These are phyloP conservation scores for Pseudachorutes palmiensis DNA, from an alignment of 1,140 invertebrate genomes.

Conservation along the genomic window DNA sequence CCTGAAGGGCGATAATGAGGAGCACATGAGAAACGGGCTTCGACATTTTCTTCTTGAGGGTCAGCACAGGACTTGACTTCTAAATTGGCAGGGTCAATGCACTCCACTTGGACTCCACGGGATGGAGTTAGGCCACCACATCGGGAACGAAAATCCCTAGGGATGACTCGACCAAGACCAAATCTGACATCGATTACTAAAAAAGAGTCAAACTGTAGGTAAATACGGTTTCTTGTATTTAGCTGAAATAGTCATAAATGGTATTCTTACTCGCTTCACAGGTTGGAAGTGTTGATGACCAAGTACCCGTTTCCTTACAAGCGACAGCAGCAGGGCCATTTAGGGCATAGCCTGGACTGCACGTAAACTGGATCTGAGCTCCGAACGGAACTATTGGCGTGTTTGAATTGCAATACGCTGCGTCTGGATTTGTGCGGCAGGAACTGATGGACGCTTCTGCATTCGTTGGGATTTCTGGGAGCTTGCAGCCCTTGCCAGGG, in stretches of 20 bases:
- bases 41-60: slow-evolving; percentile 21
- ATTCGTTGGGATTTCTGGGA: slow-evolving; percentile 31
- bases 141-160: slow-evolving; percentile 21
- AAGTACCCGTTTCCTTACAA: slow-evolving; percentile 22
- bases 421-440: slow-evolving; percentile 30
- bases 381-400: slow-evolving; percentile 20
- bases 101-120: slow-evolving; percentile 31
- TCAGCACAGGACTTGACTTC: slow-evolving; percentile 29
- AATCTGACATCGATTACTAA: slow-evolving; percentile 34
- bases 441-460: slow-evolving; percentile 27
- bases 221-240: not conserved
- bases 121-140: slow-evolving; percentile 21
- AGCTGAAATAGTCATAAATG: not conserved
- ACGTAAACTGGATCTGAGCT: slow-evolving; percentile 17
- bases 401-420: slow-evolving; percentile 23
- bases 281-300: slow-evolving; percentile 26
- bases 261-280: slow-evolving; percentile 33
- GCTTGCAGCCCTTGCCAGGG: slow-evolving; percentile 12
- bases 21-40: slow-evolving; percentile 30
- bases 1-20: slow-evolving; percentile 30
- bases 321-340: slow-evolving; percentile 26
- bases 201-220: not conserved
- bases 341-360: slow-evolving; percentile 23
- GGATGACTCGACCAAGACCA: slow-evolving; percentile 29
- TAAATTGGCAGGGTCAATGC: slow-evolving; percentile 31